Conservation (phyloP, 2,113 vertebrate species). For the Anoplopoma fimbria region DNA sequence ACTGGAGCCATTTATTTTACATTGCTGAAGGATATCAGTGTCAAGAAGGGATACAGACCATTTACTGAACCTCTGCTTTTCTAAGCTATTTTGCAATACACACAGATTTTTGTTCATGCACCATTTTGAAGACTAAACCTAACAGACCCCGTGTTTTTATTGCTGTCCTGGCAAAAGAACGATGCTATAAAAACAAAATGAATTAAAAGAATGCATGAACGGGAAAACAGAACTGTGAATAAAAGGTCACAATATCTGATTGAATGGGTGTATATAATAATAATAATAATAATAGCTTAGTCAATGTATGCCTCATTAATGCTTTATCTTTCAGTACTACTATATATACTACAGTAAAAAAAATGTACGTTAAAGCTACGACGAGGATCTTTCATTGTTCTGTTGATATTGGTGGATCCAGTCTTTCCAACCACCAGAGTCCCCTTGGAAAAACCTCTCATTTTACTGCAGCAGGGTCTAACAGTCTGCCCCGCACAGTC, state of each 20-base stretch:
- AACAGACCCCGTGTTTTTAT: neutral
- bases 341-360: neutral
- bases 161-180: neutral
- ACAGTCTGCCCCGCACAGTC: too few species aligned
- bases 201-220: neutral
- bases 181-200: neutral
- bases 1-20: conserved; percentile 48
- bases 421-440: too few species aligned
- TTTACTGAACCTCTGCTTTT: conserved; percentile 49
- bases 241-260: neutral
- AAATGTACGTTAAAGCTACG: neutral
- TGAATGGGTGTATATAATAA: neutral
- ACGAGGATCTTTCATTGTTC: too few species aligned
- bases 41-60: conserved; percentile 53
- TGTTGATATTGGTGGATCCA: too few species aligned
- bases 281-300: neutral
- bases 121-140: conserved; percentile 3
- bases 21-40: conserved; percentile 50
- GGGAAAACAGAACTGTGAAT: neutral
- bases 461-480: too few species aligned
- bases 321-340: neutral
- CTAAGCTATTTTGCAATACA: neutral
- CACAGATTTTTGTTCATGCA: conserved; percentile 22
- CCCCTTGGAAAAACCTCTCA: too few species aligned
- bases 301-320: neutral